Conservation (phyloP, 2,113 vertebrate species). For the Sturnus vulgaris region DNA sequence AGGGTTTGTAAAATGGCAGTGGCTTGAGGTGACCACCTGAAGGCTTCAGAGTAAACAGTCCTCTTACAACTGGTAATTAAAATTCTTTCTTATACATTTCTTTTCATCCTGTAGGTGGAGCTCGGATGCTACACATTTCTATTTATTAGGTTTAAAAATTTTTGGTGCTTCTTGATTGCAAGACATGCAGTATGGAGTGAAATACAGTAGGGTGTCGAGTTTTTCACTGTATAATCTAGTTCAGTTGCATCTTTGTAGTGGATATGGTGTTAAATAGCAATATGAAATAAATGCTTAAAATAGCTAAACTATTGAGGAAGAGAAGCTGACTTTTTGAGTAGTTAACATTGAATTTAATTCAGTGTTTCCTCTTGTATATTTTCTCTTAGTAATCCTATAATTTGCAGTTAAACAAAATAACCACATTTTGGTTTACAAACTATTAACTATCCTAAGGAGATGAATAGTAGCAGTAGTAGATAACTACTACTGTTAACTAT, state of each 20-base stretch:
- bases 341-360: not conserved
- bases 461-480: not conserved
- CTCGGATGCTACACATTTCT: slow-evolving; percentile 24
- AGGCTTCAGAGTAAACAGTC: not conserved
- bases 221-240: not conserved
- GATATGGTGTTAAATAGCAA: not conserved
- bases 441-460: not conserved
- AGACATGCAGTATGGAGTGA: not conserved
- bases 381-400: not conserved
- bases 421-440: not conserved
- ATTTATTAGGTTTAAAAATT: not conserved
- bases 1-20: not conserved
- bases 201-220: not conserved
- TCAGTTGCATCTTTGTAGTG: not conserved
- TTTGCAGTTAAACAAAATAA: not conserved
- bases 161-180: not conserved
- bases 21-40: not conserved
- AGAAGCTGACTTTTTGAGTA: not conserved
- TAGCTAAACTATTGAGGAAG: not conserved
- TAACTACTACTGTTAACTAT: not conserved
- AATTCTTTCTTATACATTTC: not conserved
- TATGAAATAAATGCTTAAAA: not conserved
- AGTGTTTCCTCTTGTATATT: not conserved
- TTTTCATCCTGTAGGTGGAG: slow-evolving; percentile 71
- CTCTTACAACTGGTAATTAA: not conserved